Evolutionary conservation across 2,797 vertebrate species (phyloP), one percentile per base, ranked within the genome.

Genomic region (Halcyon smyrnensis): DNA sequence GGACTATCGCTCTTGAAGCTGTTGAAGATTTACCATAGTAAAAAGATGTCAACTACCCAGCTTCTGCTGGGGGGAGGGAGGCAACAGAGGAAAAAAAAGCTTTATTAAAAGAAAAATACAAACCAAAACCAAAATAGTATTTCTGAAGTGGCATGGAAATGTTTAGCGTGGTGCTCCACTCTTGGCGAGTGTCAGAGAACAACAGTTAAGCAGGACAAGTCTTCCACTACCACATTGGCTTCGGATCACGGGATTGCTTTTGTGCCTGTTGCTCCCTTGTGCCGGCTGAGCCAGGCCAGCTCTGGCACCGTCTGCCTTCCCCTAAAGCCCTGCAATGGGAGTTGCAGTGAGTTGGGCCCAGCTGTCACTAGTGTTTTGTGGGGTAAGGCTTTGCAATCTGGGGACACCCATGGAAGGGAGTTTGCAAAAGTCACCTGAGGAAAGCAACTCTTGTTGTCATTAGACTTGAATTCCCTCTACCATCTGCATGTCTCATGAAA

Each of bases 181-280:
- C 10, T 87, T 43, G 62, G 17, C 15, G 15, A 65, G 12, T 12
- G 14, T 28, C 13, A 45, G 51, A 71, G 45, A 73, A 21, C 11
- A 45, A 37, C 30, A 39, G 39, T 16, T 60, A 75, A 71, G 30
- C 51, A 34, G 60, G 32, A 24, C 15, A 70, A 45, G 19, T 6
- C 64, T 45, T 63, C 83, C 86, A 0, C 23, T 51, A 16, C 24
- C 39, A 1, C 1, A 0, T 0, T 25, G 25, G 41, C 25, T 70
- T 56, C 70, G 75, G 60, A 21, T 28, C 23, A 9, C 0, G 0
- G 51, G 39, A 13, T 6, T 5, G 7, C 28, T 41, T 81, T 27
- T 1, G 9, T 34, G 41, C 32, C 84, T 4, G 0, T 28, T 2
- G 6, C 9, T 74, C 32, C 37, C 46, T 0, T 2, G 39, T 25